These are phyloP conservation scores for Mayetiola destructor DNA, from an alignment of 2,888 invertebrate species.

Conservation along the genomic window DNA sequence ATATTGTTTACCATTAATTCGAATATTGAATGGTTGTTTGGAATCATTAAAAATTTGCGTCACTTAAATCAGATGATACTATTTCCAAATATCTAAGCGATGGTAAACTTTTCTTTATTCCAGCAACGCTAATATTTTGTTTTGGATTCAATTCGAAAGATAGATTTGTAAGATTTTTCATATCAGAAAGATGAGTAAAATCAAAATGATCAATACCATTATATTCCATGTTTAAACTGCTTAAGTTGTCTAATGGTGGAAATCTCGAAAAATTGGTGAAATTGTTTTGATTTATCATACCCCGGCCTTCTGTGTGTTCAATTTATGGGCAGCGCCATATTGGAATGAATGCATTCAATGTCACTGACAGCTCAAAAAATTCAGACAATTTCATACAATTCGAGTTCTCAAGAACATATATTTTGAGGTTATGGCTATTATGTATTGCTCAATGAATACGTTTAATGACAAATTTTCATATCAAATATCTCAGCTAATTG, in stretches of 20 bases:
- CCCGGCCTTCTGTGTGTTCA: no score
- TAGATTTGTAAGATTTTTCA: not conserved
- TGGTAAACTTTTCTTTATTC: not conserved
- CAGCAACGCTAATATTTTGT: not conserved
- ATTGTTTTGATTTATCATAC: not conserved
- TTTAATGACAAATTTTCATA: no score
- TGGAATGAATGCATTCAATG: no score
- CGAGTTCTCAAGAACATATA: no score
- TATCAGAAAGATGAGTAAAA: not conserved
- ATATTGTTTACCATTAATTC: not conserved
- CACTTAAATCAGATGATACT: not conserved
- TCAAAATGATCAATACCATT: not conserved
- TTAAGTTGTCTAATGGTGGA: not conserved
- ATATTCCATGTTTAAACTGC: not conserved
- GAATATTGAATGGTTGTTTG: not conserved
- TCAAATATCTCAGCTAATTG: no score
- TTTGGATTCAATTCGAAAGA: not conserved
- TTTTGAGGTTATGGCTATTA: no score
- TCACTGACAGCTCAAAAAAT: no score
- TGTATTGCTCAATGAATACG: no score
- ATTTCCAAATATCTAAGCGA: not conserved
- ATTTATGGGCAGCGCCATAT: no score
- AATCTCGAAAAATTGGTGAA: not conserved
- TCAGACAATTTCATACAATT: no score
- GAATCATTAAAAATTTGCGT: not conserved